A percentile compares a stretch with the other conserved stretches of the same genome.
Evolutionary conservation across 2,113 vertebrate genomes (phyloP).

Genomic region (Leuciscus idus): DNA sequence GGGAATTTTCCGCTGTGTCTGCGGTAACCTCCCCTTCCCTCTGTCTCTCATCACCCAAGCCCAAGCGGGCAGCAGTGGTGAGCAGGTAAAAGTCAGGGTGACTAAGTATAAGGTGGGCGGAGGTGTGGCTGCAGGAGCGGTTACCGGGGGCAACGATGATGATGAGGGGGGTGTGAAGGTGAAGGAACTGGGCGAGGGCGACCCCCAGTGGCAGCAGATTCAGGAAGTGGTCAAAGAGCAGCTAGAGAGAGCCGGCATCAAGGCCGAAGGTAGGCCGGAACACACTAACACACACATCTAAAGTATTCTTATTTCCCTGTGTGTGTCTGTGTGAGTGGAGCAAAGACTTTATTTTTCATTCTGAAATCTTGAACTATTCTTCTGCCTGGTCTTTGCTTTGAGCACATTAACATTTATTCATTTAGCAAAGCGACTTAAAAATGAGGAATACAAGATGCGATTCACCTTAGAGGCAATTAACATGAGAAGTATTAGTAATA

Average conservation of each 20-base stretch:
- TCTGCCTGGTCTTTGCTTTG: slow-evolving; percentile 1
- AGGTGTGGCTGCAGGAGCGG: slow-evolving; percentile 48
- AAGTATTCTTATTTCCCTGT: slow-evolving; percentile 22
- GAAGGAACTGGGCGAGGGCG: slow-evolving; percentile 86
- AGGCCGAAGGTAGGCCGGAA: slow-evolving; percentile 87
- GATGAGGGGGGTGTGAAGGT: slow-evolving; percentile 81
- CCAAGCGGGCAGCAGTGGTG: slow-evolving; percentile 81
- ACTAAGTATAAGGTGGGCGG: slow-evolving; percentile 85
- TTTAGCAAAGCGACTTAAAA: too few relatives aligned
- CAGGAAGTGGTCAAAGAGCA: slow-evolving; percentile 93
- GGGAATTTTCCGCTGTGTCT: neutral
- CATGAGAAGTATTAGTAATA: too few relatives aligned
- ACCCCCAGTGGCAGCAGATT: slow-evolving; percentile 89
- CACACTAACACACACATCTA: slow-evolving; percentile 54
- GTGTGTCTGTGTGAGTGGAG: slow-evolving; percentile 22
- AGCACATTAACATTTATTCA: neutral
- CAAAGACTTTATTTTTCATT: neutral
- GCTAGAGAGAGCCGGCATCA: slow-evolving; percentile 94
- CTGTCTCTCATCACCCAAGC: slow-evolving; percentile 80
- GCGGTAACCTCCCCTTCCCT: slow-evolving; percentile 50
- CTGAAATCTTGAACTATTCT: slow-evolving; percentile 4
- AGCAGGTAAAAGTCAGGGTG: slow-evolving; percentile 90
- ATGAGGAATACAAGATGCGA: too few relatives aligned
- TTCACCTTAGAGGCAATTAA: too few relatives aligned
- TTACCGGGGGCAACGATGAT: slow-evolving; percentile 57